Evolutionary conservation across 92 coral and sea anemone genomes (phyloP).

Genomic region (Umimayanthus kanabou): DNA sequence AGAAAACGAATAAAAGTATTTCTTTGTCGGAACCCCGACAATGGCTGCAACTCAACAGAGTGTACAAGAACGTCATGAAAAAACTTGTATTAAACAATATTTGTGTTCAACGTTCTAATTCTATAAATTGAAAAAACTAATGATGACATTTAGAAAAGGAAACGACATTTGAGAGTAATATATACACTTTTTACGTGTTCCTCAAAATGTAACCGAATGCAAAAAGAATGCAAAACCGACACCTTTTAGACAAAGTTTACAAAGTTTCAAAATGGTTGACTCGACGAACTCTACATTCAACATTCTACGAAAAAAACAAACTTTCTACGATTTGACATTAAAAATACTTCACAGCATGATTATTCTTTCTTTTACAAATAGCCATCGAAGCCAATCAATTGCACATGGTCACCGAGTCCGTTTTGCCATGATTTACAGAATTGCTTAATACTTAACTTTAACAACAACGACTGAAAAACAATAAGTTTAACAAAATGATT

Average conservation of each 20-base stretch:
- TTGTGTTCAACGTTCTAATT: not conserved
- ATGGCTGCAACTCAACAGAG: not conserved
- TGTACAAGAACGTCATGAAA: not conserved
- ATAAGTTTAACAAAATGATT: not conserved
- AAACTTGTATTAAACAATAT: not conserved
- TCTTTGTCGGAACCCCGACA: no score
- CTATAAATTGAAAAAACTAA: no score
- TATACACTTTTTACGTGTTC: no score
- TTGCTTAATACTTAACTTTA: not conserved
- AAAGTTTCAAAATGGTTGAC: not conserved
- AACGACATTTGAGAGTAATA: not conserved
- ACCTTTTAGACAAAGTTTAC: not conserved
- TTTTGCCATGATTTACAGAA: not conserved
- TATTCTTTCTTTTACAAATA: not conserved
- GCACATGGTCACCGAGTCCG: not conserved
- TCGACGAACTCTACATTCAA: not conserved
- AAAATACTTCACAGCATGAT: conserved; percentile 6
- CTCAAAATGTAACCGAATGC: not conserved
- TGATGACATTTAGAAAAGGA: not conserved
- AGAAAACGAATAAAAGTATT: not conserved
- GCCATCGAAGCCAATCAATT: not conserved
- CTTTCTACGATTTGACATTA: not conserved
- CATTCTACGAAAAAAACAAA: not conserved
- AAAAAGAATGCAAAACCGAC: not conserved
- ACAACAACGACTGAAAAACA: not conserved